These are phyloP conservation scores for Drosophila arizonae DNA, from an alignment of 1,140 invertebrate species.

Conservation along the genomic window DNA sequence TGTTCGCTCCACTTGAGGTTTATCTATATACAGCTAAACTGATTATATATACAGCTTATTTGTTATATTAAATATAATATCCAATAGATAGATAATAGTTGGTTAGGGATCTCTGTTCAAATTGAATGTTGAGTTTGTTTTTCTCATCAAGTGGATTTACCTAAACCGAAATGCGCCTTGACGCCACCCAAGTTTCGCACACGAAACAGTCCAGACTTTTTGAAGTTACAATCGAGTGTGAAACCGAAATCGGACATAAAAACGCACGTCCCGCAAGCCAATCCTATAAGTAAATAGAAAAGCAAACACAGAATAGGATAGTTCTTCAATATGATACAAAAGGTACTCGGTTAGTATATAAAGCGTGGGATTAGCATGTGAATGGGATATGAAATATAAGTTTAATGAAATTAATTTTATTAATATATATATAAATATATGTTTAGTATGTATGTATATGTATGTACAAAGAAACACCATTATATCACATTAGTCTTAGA, in stretches of 20 bases:
- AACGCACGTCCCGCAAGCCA: constrained; percentile 88
- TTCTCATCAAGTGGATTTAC: constrained; percentile 84
- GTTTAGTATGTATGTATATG: not conserved
- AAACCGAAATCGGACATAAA: constrained; percentile 94
- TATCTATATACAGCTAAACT: constrained; percentile 25
- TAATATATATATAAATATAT: constrained; percentile 10
- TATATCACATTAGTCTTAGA: no score
- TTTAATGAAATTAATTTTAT: not conserved
- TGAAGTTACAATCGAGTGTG: constrained; percentile 94
- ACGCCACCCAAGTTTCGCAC: constrained; percentile 93
- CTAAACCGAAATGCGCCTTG: constrained; percentile 93
- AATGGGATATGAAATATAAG: not conserved
- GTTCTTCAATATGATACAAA: constrained; percentile 64
- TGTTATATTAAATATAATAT: not conserved
- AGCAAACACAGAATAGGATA: constrained; percentile 79
- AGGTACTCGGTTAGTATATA: constrained; percentile 44
- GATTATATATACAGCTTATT: constrained; percentile 31
- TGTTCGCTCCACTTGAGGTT: constrained; percentile 41
- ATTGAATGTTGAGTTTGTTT: constrained; percentile 1
- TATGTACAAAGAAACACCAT: not conserved
- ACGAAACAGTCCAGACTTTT: constrained; percentile 93
- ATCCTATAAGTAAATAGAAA: constrained; percentile 84
- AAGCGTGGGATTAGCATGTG: constrained; percentile 28
- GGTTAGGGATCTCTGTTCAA: not conserved
- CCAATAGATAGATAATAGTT: constrained; percentile 13